Evolutionary conservation across 1,140 invertebrate genomes (phyloP), one percentile per base, ranked within the genome.

Genomic region (Steinernema feltiae): DNA sequence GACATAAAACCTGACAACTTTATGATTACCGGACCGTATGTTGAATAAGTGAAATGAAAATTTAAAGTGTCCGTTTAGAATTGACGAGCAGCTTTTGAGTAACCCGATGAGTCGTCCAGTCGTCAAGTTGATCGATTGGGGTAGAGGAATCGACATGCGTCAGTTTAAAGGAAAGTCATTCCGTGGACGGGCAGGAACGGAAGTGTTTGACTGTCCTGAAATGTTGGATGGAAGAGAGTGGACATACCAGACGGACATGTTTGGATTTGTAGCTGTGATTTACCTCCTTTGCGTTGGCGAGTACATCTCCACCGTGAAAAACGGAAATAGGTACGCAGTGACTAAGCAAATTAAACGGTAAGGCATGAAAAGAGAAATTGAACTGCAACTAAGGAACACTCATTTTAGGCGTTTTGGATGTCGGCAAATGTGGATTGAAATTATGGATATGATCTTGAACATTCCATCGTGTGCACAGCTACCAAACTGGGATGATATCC

Each of bases 1-100:
- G 78, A 79, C 63, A 35, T 79, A 21, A 79, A 79, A 30, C 78
- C 78, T 1, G 78, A 79, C 29, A 79, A 79, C 32, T 75, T 78
- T 32, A 71, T 79, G 71, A 75, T 79, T 24, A 79, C 72, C 21
- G 63, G 76, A 69, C 31, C 31, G 77, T 79, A n/a, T 31, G 76
- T 35, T 0, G 7, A n/a, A n/a, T n/a, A n/a, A n/a, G n/a, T n/a
- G n/a, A n/a, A n/a, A n/a, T n/a, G n/a, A n/a, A n/a, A n/a, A n/a
- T n/a, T n/a, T n/a, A n/a, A n/a, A n/a, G n/a, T n/a, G n/a, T 18
- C 35, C 35, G 7, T 78, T 24, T 29, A 78, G 77, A 30, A 32
- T 78, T 17, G 77, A 73, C 30, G 3, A 48, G n/a, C 41, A 71
- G 76, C 31, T 24, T 1, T 30, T 46, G 1, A 72, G 71, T 0